Conservation (phyloP, 2,113 vertebrate genomes). For the Stomatorhinus ivindoensis region DNA sequence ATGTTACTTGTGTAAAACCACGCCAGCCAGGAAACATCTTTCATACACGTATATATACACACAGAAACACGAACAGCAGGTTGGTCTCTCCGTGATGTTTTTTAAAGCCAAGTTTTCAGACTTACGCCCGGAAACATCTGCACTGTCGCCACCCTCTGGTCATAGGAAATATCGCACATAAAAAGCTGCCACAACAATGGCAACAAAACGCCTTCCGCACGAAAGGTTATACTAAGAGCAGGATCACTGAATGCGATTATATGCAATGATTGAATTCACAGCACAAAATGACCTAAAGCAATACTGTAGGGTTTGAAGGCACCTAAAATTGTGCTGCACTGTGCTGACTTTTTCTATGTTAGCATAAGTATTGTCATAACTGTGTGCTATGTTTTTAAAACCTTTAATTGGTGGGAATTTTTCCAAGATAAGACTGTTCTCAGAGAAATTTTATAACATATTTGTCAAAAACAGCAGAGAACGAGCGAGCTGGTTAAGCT, state of each 20-base stretch:
- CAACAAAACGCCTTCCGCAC: neutral
- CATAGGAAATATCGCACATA: neutral
- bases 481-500: conserved; percentile 14
- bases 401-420: conserved; percentile 10
- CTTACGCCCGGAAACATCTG: neutral
- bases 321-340: neutral
- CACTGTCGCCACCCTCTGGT: conserved; percentile 12
- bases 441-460: conserved; percentile 26
- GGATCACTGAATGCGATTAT: neutral
- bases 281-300: neutral
- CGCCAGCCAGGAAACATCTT: neutral
- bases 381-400: conserved; percentile 25
- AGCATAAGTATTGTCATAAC: conserved; percentile 9
- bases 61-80: neutral
- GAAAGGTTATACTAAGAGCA: neutral
- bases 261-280: neutral
- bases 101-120: neutral
- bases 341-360: neutral
- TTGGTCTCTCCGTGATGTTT: neutral
- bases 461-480: conserved; percentile 25
- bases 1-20: neutral
- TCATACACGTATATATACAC: neutral
- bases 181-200: neutral
- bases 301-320: neutral
- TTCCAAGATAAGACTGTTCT: conserved; percentile 19